phyloP scores from a whole-genome alignment of 2,888 invertebrate genomes.

The Linyphia triangularis region DNA sequence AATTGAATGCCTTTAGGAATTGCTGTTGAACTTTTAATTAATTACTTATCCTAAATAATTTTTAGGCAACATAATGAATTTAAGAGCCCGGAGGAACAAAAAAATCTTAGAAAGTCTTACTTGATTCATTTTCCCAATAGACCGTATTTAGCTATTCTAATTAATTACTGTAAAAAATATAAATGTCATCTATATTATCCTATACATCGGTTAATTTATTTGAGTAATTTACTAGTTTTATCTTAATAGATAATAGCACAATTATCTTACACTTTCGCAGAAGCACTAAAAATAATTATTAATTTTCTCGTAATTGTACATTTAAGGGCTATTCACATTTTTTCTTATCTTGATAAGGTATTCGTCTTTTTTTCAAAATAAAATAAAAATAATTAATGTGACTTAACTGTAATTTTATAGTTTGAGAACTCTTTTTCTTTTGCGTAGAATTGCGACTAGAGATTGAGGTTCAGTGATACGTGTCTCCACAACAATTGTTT shows the following conservation, averaged over 20 bases:
- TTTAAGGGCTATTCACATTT: background rate
- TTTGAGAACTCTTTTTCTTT: no score
- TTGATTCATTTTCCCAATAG: background rate
- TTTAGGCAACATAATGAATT: no score
- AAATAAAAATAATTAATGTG: no score
- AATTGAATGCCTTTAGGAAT: no score
- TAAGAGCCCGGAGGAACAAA: background rate
- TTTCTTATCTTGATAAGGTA: no score
- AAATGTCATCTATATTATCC: background rate
- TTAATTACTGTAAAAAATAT: background rate
- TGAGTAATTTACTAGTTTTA: background rate
- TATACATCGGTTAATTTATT: no score
- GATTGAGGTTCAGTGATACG: no score
- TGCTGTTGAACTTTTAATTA: no score
- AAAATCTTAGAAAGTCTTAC: background rate
- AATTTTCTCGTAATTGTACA: background rate
- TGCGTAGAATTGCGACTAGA: no score
- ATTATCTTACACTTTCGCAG: background rate
- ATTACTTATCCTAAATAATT: no score
- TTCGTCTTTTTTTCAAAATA: no score
- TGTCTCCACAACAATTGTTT: background rate
- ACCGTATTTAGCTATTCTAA: background rate
- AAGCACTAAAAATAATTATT: background rate
- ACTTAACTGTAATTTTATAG: no score
- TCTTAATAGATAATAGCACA: background rate